Percentiles rank a stretch among this genome's conserved stretches.
phyloP scores from a whole-genome alignment of 2,113 vertebrate species.

The Mustelus asterias region DNA sequence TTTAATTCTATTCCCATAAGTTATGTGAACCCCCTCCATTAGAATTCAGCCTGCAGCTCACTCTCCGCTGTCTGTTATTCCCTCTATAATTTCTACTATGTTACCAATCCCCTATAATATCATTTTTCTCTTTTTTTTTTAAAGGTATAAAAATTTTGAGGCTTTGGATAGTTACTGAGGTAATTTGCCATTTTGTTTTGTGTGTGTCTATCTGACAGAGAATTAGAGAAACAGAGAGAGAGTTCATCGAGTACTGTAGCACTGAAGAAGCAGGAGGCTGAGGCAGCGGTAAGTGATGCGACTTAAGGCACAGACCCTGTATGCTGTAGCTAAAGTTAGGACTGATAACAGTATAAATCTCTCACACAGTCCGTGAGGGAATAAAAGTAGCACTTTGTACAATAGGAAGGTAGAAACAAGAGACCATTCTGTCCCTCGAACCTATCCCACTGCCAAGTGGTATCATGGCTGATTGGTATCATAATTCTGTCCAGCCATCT shows the following conservation, averaged over 20 bases:
- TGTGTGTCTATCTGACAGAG: slow-evolving; percentile 56
- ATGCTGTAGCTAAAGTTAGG: background rate
- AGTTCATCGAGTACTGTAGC: slow-evolving; percentile 74
- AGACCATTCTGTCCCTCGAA: background rate
- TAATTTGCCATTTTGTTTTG: background rate
- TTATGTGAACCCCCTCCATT: background rate
- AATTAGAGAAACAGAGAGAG: slow-evolving; percentile 87
- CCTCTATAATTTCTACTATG: background rate
- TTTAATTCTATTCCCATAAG: background rate
- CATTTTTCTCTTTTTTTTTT: background rate
- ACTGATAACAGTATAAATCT: background rate
- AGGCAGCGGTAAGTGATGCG: slow-evolving; percentile 77
- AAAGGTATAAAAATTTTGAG: background rate
- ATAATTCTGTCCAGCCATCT: background rate
- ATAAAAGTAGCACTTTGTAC: background rate
- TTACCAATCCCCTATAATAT: background rate
- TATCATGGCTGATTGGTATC: background rate
- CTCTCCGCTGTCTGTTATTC: background rate
- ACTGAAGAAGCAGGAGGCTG: slow-evolving; percentile 89
- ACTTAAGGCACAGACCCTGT: background rate
- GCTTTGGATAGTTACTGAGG: background rate
- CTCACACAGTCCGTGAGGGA: background rate
- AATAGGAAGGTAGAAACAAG: background rate
- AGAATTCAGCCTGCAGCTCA: background rate
- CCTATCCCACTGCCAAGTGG: background rate